Percentiles rank a stretch among this genome's conserved stretches.
Evolutionary conservation across 1,140 invertebrate species (phyloP).

Genomic region (Rhynchophorus ferrugineus): DNA sequence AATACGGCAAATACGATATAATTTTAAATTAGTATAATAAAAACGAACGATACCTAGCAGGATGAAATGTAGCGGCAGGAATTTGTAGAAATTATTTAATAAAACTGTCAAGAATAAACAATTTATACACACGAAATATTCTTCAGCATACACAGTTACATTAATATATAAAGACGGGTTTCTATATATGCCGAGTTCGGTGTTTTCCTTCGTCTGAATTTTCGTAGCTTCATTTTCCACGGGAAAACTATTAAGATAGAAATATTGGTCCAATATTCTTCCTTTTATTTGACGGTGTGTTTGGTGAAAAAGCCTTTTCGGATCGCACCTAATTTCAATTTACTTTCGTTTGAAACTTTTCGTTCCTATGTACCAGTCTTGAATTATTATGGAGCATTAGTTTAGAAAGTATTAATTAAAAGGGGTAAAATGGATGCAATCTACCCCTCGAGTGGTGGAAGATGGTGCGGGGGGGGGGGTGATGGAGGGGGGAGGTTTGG

Average conservation of each 20-base stretch:
- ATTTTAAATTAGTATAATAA: neutral
- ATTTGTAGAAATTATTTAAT: neutral
- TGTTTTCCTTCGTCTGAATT: neutral
- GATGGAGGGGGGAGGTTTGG: no score
- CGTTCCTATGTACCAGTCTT: constrained; percentile 12
- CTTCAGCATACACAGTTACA: neutral
- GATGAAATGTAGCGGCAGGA: neutral
- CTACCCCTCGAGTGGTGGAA: neutral
- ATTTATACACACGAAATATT: neutral
- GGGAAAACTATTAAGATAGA: constrained; percentile 11
- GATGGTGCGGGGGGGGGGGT: constrained; percentile 7
- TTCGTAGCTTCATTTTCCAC: neutral
- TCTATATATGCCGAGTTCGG: neutral
- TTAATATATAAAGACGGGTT: neutral
- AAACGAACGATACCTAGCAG: neutral
- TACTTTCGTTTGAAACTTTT: constrained; percentile 13
- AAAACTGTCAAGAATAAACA: neutral
- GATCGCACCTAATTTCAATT: constrained; percentile 14
- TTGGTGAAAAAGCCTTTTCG: neutral
- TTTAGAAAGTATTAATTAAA: constrained; percentile 20
- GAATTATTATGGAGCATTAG: constrained; percentile 20
- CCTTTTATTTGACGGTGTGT: constrained; percentile 10
- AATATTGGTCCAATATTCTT: constrained; percentile 11
- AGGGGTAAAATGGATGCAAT: constrained; percentile 15
- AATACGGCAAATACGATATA: neutral